A percentile compares a stretch with the other conserved stretches of the same genome.
Evolutionary conservation across 1,140 invertebrate species (phyloP).

Genomic region (Pseudomyrmex concolor): DNA sequence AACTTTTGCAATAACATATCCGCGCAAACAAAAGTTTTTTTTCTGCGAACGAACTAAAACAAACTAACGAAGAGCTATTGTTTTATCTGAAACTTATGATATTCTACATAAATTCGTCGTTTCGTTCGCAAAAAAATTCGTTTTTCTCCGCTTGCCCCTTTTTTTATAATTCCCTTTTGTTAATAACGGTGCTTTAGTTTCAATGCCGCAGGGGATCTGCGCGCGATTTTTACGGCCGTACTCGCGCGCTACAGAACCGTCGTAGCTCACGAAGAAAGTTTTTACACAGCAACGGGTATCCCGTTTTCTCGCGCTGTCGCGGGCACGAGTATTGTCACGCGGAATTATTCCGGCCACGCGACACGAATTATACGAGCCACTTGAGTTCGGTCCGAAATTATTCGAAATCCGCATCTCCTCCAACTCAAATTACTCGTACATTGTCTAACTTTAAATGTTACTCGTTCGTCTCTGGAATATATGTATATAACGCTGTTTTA

Average conservation of each 20-base stretch:
- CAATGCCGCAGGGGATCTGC: constrained; percentile 21
- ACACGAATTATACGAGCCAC: constrained; percentile 44
- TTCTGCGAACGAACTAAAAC: neutral
- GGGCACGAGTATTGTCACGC: neutral
- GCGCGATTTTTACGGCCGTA: constrained; percentile 38
- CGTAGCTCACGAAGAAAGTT: constrained; percentile 37
- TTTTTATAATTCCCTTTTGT: constrained; percentile 34
- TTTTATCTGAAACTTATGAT: neutral
- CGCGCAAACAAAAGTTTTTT: neutral
- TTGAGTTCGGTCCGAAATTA: constrained; percentile 53
- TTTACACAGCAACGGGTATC: constrained; percentile 31
- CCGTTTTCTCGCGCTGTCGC: constrained; percentile 9
- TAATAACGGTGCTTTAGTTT: constrained; percentile 40
- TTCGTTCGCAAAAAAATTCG: neutral
- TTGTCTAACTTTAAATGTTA: constrained; percentile 34
- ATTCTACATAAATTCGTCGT: neutral
- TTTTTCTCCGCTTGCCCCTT: neutral
- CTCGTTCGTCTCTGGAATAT: neutral
- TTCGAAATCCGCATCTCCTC: constrained; percentile 7
- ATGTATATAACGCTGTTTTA: neutral
- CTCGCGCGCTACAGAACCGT: neutral
- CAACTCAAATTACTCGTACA: constrained; percentile 32
- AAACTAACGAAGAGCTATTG: neutral
- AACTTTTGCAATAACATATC: neutral
- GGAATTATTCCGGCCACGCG: constrained; percentile 52